Percentiles rank a stretch among this genome's conserved stretches.
These are phyloP conservation scores for Vulpes lagopus DNA, from an alignment of 2,113 vertebrate genomes.

Conservation along the genomic window DNA sequence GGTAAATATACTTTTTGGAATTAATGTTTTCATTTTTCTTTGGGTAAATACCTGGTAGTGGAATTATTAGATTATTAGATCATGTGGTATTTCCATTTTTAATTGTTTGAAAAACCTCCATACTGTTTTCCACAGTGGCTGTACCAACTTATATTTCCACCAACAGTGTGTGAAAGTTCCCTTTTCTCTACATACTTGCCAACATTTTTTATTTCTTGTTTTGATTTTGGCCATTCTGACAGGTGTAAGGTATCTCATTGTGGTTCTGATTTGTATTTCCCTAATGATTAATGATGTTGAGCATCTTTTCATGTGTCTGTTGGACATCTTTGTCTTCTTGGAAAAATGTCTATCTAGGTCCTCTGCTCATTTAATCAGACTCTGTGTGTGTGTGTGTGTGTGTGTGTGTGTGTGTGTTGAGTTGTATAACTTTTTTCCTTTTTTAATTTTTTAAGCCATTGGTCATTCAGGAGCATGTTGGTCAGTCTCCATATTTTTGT, in stretches of 20 bases:
- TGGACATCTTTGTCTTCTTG: neutral
- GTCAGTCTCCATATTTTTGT: neutral
- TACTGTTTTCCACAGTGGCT: neutral
- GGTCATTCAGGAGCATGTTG: neutral
- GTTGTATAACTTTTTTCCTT: neutral
- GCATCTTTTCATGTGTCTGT: neutral
- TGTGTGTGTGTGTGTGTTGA: neutral
- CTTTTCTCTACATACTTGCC: neutral
- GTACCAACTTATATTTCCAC: neutral
- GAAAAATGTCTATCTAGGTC: neutral
- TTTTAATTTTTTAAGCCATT: neutral
- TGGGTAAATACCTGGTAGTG: too few species aligned
- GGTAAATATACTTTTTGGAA: neutral
- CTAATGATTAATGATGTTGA: neutral
- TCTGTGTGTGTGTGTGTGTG: neutral
- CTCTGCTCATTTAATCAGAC: neutral
- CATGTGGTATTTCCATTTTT: neutral
- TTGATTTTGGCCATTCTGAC: neutral
- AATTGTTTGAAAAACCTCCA: neutral
- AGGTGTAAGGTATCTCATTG: neutral
- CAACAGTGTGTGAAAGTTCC: neutral
- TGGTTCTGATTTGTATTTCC: neutral
- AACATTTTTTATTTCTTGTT: neutral
- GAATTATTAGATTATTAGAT: neutral
- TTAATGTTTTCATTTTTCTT: neutral